phyloP scores from a whole-genome alignment of 2,797 vertebrate species.

The Hoplostethus mediterraneus region DNA sequence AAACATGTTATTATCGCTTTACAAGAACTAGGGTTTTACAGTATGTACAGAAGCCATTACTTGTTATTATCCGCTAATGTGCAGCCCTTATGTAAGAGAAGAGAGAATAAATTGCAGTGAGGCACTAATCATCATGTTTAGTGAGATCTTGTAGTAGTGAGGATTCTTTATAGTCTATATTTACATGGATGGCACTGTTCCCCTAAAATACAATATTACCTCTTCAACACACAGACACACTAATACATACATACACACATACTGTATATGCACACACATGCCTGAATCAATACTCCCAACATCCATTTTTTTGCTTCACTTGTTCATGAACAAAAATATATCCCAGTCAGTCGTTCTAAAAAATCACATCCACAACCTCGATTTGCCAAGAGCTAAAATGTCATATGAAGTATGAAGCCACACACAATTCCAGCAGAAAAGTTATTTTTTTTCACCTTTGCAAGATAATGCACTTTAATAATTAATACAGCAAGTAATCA shows the following conservation, averaged over 20 bases:
- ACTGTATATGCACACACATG: constrained; percentile 5
- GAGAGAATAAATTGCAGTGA: constrained; percentile 52
- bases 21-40: constrained; percentile 27
- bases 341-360: constrained; percentile 36
- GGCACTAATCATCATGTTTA: constrained; percentile 65
- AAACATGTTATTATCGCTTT: constrained; percentile 5
- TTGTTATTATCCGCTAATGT: constrained; percentile 22
- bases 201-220: constrained; percentile 46
- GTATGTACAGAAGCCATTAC: constrained; percentile 17
- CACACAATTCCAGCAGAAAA: constrained; percentile 17
- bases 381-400: constrained; percentile 31
- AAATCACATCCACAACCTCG: constrained; percentile 34
- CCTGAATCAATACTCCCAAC: not conserved
- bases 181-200: constrained; percentile 68
- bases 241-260: constrained; percentile 8
- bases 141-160: constrained; percentile 26
- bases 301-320: constrained; percentile 23
- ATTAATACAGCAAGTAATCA: constrained; percentile 32
- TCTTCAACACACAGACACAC: constrained; percentile 23
- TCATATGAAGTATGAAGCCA: constrained; percentile 7
- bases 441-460: constrained; percentile 16
- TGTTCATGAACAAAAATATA: constrained; percentile 11
- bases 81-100: constrained; percentile 65
- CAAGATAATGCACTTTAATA: constrained; percentile 11
- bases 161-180: constrained; percentile 39